A percentile compares a stretch with the other conserved stretches of the same genome.
Evolutionary conservation across 2,888 invertebrate genomes (phyloP).

Genomic region (Rhagophthalmus giganteus): DNA sequence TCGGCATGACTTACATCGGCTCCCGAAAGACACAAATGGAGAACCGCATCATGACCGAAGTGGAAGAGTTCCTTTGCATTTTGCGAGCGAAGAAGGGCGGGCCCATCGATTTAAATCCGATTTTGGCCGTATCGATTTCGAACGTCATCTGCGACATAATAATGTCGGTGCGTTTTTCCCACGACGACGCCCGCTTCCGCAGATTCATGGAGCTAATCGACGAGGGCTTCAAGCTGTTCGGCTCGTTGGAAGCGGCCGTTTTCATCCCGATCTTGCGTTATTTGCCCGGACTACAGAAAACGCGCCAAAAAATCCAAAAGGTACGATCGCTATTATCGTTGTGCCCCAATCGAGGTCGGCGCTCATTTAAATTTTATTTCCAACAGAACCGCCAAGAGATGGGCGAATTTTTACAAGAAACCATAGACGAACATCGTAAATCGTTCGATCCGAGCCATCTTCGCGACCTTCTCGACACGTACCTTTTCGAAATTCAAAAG

Average conservation of each 20-base stretch:
- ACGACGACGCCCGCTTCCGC: constrained; percentile 75
- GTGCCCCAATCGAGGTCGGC: neutral
- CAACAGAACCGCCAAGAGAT: constrained; percentile 78
- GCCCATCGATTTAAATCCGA: constrained; percentile 73
- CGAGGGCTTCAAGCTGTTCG: constrained; percentile 87
- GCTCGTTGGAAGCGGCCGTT: constrained; percentile 79
- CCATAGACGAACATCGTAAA: constrained; percentile 78
- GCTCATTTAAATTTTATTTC: constrained; percentile 7
- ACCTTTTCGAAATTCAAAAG: constrained; percentile 81
- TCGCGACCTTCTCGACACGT: constrained; percentile 84
- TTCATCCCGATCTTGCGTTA: constrained; percentile 79
- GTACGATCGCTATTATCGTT: constrained; percentile 51
- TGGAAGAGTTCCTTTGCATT: constrained; percentile 70
- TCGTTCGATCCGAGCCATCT: constrained; percentile 75
- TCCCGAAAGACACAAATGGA: constrained; percentile 82
- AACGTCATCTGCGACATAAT: constrained; percentile 90
- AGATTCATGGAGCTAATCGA: constrained; percentile 85
- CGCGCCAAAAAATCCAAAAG: constrained; percentile 60
- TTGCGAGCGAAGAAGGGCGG: constrained; percentile 67
- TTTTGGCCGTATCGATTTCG: constrained; percentile 79
- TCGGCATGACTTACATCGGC: constrained; percentile 87
- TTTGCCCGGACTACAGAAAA: constrained; percentile 59
- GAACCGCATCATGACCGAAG: constrained; percentile 80
- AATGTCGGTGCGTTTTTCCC: constrained; percentile 84
- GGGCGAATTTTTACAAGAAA: constrained; percentile 80